Conservation (phyloP, 2,888 invertebrate genomes). For the Venustoraphidia nigricollis region DNA sequence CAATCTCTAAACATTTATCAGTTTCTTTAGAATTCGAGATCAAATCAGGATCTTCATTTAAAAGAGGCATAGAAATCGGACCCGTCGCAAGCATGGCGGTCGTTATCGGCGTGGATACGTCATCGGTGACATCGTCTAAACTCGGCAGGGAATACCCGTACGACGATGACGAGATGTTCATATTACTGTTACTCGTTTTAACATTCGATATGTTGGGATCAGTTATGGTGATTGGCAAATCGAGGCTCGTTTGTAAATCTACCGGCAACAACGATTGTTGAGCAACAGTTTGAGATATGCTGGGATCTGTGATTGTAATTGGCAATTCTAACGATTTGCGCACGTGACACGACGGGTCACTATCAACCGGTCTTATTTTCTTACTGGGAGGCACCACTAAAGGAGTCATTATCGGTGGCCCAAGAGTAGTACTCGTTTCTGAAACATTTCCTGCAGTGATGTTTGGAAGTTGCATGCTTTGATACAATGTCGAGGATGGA, state of each 20-base stretch:
- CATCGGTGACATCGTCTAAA: conserved; percentile 19
- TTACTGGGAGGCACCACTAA: conserved; percentile 49
- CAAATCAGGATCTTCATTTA: conserved; percentile 30
- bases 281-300: conserved; percentile 40
- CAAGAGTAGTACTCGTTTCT: conserved; percentile 61
- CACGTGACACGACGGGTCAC: conserved; percentile 25
- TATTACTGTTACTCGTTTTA: conserved; percentile 22
- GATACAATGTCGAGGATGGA: conserved; percentile 41
- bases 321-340: conserved; percentile 59
- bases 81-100: conserved; percentile 22
- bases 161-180: conserved; percentile 17
- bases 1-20: not conserved
- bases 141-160: conserved; percentile 23
- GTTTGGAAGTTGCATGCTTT: conserved; percentile 34
- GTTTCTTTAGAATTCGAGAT: no score
- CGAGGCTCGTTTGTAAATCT: conserved; percentile 29
- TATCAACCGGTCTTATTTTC: conserved; percentile 26
- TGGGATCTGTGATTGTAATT: conserved; percentile 61
- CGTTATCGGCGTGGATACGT: conserved; percentile 22
- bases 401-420: conserved; percentile 70
- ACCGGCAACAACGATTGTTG: conserved; percentile 22
- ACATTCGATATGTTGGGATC: conserved; percentile 44
- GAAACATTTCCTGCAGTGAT: conserved; percentile 43
- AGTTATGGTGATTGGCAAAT: conserved; percentile 54
- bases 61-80: conserved; percentile 42